These are phyloP conservation scores for Sesamia inferens DNA, from an alignment of 2,888 invertebrate genomes.

Conservation along the genomic window DNA sequence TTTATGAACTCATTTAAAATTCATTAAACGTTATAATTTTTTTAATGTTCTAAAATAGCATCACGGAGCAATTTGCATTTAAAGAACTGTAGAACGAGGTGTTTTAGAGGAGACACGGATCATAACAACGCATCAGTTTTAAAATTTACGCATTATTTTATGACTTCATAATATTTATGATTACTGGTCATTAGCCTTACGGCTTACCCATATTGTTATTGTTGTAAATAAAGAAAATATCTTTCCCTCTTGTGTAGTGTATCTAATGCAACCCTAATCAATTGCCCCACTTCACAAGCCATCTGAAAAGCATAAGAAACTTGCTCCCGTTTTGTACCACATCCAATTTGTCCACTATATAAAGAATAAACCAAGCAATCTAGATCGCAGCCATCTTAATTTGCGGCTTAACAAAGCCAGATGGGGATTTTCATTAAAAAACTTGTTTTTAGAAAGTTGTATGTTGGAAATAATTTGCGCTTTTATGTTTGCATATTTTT, in stretches of 20 bases:
- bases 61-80: background rate
- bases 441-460: slow-evolving; percentile 42
- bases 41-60: background rate
- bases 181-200: background rate
- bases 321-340: slow-evolving; percentile 26
- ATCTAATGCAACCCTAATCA: slow-evolving; percentile 27
- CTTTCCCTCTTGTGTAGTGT: background rate
- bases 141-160: too few relatives aligned
- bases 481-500: background rate
- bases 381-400: slow-evolving; percentile 57
- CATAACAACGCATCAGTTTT: background rate
- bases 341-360: slow-evolving; percentile 54
- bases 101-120: background rate
- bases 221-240: background rate
- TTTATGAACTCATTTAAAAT: background rate
- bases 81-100: background rate
- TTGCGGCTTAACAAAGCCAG: slow-evolving; percentile 60
- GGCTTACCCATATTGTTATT: background rate
- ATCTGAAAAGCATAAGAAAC: slow-evolving; percentile 33
- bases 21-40: background rate
- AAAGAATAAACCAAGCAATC: slow-evolving; percentile 59
- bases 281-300: slow-evolving; percentile 26
- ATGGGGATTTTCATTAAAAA: slow-evolving; percentile 55
- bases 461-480: slow-evolving; percentile 25
- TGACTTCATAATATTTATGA: background rate